Evolutionary conservation across 2,113 vertebrate genomes (phyloP).

Genomic region (Hiodon tergisus): DNA sequence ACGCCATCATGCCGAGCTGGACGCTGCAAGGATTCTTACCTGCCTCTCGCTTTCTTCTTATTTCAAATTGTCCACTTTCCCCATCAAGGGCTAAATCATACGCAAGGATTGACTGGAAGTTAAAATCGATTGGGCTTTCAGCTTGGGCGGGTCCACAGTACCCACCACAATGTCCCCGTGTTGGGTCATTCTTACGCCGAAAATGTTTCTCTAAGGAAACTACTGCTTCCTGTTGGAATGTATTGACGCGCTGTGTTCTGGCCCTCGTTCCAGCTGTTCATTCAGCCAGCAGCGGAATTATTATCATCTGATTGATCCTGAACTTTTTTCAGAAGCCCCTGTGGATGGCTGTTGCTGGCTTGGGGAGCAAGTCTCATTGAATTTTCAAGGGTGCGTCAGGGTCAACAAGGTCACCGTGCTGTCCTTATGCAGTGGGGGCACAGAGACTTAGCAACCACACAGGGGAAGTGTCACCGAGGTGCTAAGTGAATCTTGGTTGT

Average conservation of each 20-base stretch:
- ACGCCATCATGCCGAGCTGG: neutral
- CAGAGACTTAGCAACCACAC: too few species aligned
- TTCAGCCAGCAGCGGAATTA: neutral
- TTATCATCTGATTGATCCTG: neutral
- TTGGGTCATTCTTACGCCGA: neutral
- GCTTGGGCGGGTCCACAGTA: neutral
- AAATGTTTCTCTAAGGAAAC: neutral
- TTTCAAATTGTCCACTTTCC: neutral
- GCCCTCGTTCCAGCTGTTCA: neutral
- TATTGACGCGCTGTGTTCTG: neutral
- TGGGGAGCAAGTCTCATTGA: neutral
- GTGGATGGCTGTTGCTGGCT: neutral
- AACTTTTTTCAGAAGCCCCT: constrained; percentile 4
- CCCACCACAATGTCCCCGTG: neutral
- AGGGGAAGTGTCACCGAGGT: too few species aligned
- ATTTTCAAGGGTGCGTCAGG: too few species aligned
- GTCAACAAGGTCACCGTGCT: too few species aligned
- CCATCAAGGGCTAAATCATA: neutral
- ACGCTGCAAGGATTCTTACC: neutral
- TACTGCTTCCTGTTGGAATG: neutral
- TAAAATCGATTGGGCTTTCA: neutral
- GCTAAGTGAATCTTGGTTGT: too few species aligned
- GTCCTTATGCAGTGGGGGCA: too few species aligned
- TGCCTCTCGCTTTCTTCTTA: neutral
- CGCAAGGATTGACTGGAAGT: neutral